Base-by-base conservation (phyloP, 2,888 invertebrate species). In the Orthosia incerta region DNA sequence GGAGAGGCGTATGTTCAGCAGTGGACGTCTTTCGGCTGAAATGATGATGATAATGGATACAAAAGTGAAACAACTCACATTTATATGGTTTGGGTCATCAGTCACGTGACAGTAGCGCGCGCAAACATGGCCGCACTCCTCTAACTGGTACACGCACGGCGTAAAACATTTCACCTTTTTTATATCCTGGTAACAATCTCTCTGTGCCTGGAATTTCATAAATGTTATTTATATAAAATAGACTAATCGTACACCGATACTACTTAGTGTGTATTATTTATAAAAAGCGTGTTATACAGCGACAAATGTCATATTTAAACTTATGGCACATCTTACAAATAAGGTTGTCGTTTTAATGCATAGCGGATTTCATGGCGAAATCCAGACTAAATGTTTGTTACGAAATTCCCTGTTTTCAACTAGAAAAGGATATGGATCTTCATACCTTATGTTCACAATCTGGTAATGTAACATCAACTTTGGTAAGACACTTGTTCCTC, bases 61-160 rank as follows among this genome's bases (percentile, higher is more conserved):
- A 46, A 79, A 39, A 64, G 16, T 51, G 23, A 31, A 51, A 60
- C 16, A 26, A 74, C 76, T 90, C 87, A 97, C 97, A 79, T 94
- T 76, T 62, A 96, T 88, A 89, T 98, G 98, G 71, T 97, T 95
- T 0, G 97, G 97, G 90, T 97, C 97, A 48, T 96, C 88, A 1
- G 88, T 90, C 45, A 97, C 93, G 87, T 98, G 98, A 87, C 98
- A 98, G 0, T 77, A 88, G 64, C 84, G 89, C 3, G 64, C 79
- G 89, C 98, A 98, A 1, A 93, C 90, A 90, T 98, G 98, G 0
- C 98, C 98, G 90, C 95, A 98, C 20, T 92, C 89, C 61, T 92
- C 92, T 39, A 97, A 93, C 39, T 97, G 94, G 46, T 91, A 90
- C 59, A 95, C 94, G 87, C 98, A 98, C 0, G 91, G 93, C 68